Evolutionary conservation across 2,888 invertebrate species (phyloP).

Genomic region (Cantharis rustica): DNA sequence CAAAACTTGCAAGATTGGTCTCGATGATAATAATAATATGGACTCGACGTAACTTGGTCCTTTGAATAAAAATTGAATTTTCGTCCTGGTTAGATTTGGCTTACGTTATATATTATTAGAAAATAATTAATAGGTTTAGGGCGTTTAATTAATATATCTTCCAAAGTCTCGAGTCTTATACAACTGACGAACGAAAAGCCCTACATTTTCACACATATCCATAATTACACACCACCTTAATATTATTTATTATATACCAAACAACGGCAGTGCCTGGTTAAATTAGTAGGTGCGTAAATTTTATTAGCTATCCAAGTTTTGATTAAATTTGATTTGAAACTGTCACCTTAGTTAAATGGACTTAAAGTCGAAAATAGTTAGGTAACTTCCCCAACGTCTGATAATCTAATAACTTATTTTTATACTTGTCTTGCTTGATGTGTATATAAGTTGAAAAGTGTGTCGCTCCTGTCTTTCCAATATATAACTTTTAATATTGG

Average conservation of each 20-base stretch:
- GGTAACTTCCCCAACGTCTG: constrained; percentile 10
- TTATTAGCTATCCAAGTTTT: background rate
- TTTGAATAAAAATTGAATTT: background rate
- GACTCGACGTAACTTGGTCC: no score
- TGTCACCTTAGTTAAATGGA: background rate
- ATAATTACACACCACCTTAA: background rate
- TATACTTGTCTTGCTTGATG: constrained; percentile 12
- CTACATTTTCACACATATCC: background rate
- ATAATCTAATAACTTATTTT: constrained; percentile 22
- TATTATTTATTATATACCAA: background rate
- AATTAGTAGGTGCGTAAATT: background rate
- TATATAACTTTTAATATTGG: constrained; percentile 16
- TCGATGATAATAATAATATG: no score
- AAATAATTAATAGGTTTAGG: background rate
- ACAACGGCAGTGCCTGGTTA: background rate
- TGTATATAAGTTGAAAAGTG: constrained; percentile 12
- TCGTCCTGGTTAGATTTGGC: background rate
- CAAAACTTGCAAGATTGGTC: background rate
- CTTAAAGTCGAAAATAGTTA: constrained; percentile 7
- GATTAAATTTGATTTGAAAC: constrained; percentile 1
- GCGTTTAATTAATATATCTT: background rate
- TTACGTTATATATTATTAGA: background rate
- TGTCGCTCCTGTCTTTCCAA: constrained; percentile 10
- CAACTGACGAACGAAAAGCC: background rate
- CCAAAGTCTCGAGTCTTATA: background rate